A percentile compares a stretch with the other conserved stretches of the same genome.
phyloP scores from a whole-genome alignment of 2,113 vertebrate species.

The Asarcornis scutulata region DNA sequence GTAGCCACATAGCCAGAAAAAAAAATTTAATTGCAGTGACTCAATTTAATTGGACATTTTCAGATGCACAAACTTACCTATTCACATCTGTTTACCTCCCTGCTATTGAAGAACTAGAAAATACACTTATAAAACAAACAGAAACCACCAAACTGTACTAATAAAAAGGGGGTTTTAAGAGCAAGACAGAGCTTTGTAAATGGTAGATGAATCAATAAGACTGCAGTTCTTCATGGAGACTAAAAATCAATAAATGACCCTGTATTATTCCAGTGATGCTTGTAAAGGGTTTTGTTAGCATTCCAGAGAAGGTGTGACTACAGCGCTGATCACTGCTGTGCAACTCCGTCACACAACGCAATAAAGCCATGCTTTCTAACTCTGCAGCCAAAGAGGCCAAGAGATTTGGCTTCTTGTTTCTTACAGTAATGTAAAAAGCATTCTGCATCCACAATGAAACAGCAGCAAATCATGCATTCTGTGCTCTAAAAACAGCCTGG shows the following conservation, averaged over 20 bases:
- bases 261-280: conserved; percentile 22
- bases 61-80: neutral
- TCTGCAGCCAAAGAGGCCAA: neutral
- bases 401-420: neutral
- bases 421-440: neutral
- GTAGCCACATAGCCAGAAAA: neutral
- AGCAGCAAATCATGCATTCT: neutral
- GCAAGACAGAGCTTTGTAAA: neutral
- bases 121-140: conserved; percentile 10
- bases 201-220: conserved; percentile 26
- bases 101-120: neutral
- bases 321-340: neutral
- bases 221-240: neutral
- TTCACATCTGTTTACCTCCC: neutral
- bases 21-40: neutral
- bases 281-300: conserved; percentile 35
- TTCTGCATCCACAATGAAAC: neutral
- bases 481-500: neutral
- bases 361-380: neutral
- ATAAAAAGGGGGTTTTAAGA: conserved; percentile 19
- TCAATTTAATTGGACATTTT: neutral
- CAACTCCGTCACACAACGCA: neutral
- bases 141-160: neutral
- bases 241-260: conserved; percentile 41
- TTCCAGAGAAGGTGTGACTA: conserved; percentile 32